A percentile compares a stretch with the other conserved stretches of the same genome.
Conservation (phyloP, 2,797 vertebrate species). For the Siniperca undulata region DNA sequence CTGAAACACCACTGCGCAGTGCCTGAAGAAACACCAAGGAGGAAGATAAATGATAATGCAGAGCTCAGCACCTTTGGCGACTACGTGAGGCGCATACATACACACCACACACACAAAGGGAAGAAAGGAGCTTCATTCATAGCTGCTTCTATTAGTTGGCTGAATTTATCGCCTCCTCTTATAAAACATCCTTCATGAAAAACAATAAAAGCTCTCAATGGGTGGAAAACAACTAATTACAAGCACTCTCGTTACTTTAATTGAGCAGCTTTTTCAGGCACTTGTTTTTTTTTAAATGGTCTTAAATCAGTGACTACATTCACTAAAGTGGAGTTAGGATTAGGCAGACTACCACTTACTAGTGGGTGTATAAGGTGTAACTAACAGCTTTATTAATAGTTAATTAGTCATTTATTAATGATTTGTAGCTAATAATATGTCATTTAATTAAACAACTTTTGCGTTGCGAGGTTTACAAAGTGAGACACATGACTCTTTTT, state of each 20-base stretch:
- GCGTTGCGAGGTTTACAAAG: neutral
- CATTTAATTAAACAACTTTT: neutral
- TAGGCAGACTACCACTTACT: neutral
- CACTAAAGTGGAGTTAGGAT: neutral
- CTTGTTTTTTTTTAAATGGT: neutral
- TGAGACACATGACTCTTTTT: neutral
- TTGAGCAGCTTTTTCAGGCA: slow-evolving; percentile 16
- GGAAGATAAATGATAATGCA: slow-evolving; percentile 46
- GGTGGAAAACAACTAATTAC: slow-evolving; percentile 54
- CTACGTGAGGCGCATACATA: slow-evolving; percentile 66
- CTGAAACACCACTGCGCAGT: neutral
- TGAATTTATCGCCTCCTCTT: slow-evolving; percentile 47
- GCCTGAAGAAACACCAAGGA: slow-evolving; percentile 6
- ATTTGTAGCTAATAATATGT: neutral
- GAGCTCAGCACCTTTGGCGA: slow-evolving; percentile 61
- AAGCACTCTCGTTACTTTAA: slow-evolving; percentile 26
- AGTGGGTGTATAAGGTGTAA: neutral
- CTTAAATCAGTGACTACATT: slow-evolving; percentile 4
- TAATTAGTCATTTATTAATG: neutral
- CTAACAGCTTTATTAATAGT: neutral
- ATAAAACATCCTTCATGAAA: slow-evolving; percentile 46
- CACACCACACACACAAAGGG: slow-evolving; percentile 54
- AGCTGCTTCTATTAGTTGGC: slow-evolving; percentile 43
- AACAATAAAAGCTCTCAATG: slow-evolving; percentile 41
- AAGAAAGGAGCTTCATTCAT: slow-evolving; percentile 63